phyloP scores from a whole-genome alignment of 2,888 invertebrate species.

The Escarpia spicata region DNA sequence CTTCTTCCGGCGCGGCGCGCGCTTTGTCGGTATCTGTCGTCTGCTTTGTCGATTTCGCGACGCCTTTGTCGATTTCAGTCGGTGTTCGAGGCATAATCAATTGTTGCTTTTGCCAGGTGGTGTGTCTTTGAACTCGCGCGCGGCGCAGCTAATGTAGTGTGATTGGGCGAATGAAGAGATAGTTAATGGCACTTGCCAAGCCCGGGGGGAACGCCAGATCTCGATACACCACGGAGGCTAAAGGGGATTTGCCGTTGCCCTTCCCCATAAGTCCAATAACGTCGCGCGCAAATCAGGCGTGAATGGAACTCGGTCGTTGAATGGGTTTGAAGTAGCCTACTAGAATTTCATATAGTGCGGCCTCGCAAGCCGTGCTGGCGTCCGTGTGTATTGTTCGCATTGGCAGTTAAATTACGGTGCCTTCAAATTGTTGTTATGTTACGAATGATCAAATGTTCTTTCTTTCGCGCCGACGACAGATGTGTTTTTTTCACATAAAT shows the following conservation, averaged over 20 bases:
- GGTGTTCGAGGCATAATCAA: conserved; percentile 1
- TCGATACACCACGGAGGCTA: background rate
- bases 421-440: conserved; percentile 12
- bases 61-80: background rate
- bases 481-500: background rate
- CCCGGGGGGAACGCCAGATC: background rate
- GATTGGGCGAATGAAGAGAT: conserved; percentile 5
- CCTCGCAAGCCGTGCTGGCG: background rate
- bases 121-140: background rate
- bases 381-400: background rate
- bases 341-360: conserved; percentile 11
- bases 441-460: conserved; percentile 16
- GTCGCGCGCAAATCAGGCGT: background rate
- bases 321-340: conserved; percentile 3
- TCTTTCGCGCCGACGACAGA: conserved; percentile 3
- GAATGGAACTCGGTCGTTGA: background rate
- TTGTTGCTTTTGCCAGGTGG: conserved; percentile 13
- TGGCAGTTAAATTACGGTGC: conserved; percentile 13
- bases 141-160: background rate
- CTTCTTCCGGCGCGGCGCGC: conserved; percentile 7
- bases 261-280: background rate
- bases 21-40: background rate
- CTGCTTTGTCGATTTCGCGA: conserved; percentile 16
- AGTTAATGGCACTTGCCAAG: background rate
- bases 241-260: background rate